Conservation (phyloP, 2,797 vertebrate genomes). For the Schizopygopsis pylzovi region DNA sequence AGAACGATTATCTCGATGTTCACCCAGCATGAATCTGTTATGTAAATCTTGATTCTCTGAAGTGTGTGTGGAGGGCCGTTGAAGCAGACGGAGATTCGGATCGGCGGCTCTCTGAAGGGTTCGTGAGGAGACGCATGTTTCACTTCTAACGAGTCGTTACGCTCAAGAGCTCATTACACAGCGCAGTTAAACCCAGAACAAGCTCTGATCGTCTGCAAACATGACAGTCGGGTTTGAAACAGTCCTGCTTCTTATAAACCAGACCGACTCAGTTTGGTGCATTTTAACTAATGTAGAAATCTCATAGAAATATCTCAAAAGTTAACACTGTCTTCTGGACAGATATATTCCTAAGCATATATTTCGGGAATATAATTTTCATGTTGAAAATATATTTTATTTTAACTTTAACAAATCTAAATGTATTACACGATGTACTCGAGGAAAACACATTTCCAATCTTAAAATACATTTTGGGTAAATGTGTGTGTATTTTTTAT, state of each 20-base stretch:
- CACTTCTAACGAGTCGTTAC: neutral
- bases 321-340: neutral
- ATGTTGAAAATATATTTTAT: neutral
- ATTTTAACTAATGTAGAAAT: neutral
- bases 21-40: slow-evolving; percentile 56
- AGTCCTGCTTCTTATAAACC: neutral
- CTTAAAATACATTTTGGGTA: neutral
- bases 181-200: neutral
- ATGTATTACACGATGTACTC: neutral
- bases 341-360: neutral
- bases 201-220: neutral
- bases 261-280: neutral
- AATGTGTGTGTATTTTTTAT: neutral
- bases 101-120: neutral
- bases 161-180: neutral
- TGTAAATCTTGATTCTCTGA: slow-evolving; percentile 76
- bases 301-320: neutral
- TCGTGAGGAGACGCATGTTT: slow-evolving; percentile 1
- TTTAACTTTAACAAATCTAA: neutral
- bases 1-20: neutral
- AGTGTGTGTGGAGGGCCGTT: slow-evolving; percentile 70
- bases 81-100: slow-evolving; percentile 50
- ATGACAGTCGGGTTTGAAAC: neutral
- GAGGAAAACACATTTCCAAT: neutral
- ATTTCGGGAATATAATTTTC: neutral